These are phyloP conservation scores for Epinephelus fuscoguttatus DNA, from an alignment of 2,113 vertebrate species.

Conservation along the genomic window DNA sequence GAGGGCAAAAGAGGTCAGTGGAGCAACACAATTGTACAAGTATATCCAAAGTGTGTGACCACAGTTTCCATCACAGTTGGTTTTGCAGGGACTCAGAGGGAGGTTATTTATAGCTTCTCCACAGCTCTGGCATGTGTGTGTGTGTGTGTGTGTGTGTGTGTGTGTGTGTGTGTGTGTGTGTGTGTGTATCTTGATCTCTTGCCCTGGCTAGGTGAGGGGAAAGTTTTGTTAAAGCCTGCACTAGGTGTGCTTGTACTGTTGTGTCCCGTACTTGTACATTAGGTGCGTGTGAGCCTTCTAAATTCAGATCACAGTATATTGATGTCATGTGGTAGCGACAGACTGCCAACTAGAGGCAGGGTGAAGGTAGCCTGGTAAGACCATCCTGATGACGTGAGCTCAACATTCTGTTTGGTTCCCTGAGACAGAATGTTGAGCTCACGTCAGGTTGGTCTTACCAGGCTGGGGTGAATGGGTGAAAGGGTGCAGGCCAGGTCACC, in stretches of 20 bases:
- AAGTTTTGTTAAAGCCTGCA: constrained; percentile 25
- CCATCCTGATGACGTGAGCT: too few species aligned
- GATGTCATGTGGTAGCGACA: constrained; percentile 66
- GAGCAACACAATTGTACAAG: not conserved
- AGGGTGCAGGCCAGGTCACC: not conserved
- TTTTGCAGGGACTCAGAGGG: constrained; percentile 11
- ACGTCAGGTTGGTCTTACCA: too few species aligned
- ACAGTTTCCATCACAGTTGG: constrained; percentile 64
- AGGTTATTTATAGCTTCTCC: constrained; percentile 58
- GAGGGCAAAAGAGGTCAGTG: not conserved
- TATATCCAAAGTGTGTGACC: constrained; percentile 20
- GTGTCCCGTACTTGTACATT: constrained; percentile 10
- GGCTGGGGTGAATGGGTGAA: constrained; percentile 51
- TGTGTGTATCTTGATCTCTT: constrained; percentile 27
- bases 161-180: constrained; percentile 2
- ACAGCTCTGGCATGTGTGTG: not conserved
- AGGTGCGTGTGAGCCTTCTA: constrained; percentile 60
- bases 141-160: constrained; percentile 15
- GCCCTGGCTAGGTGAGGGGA: constrained; percentile 38
- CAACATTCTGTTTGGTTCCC: too few species aligned
- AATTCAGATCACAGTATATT: constrained; percentile 57
- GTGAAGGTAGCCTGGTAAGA: constrained; percentile 20
- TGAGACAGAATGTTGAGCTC: too few species aligned
- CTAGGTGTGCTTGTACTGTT: not conserved
- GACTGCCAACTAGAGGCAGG: constrained; percentile 55